Evolutionary conservation across 2,113 vertebrate genomes (phyloP), one percentile per base, ranked within the genome.

Genomic region (Tauraco erythrolophus): DNA sequence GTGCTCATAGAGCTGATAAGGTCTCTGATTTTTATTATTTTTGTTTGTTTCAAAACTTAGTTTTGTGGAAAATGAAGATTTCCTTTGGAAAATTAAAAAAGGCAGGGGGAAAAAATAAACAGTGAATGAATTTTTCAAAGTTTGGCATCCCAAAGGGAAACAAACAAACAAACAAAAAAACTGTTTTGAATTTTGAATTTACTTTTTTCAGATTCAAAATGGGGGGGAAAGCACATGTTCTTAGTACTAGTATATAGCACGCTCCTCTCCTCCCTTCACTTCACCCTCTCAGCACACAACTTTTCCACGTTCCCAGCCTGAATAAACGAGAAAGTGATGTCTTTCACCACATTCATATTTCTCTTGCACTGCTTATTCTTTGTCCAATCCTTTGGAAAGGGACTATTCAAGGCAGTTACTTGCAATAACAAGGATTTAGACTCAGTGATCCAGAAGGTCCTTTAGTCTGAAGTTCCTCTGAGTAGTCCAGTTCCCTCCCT

Each of bases 21-120:
- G 14, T 46, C 22, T 48, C 4, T n/a, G 22, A 11, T 25, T 82
- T 35, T 87, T 11, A 28, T 11, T 62, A 2, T 2, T 15, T 61
- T 68, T 71, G 14, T 22, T 71, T 51, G 17, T 28, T 86, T 71
- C 23, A 70, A 46, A 7, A 22, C 51, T 39, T 53, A 35, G 3
- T 14, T 89, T 89, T 84, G 39, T 61, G 35, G 23, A 72, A 16
- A 87, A n/a, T 4, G 23, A 7, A 35, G 6, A 6, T 60, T 28
- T 56, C 19, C 22, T 64, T 31, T 76, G 30, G 23, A 83, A 30
- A 91, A 58, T n/a, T 37, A 25, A 70, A 54, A 58, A 58, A n/a
- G 6, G 5, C 3, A 6, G 10, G 10, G 6, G 15, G 1, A 0
- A 14, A 2, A 9, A 28, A n/a, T n/a, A 61, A 68, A 60, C 1